These are phyloP conservation scores for Saguinus midas DNA, from an alignment of 2,113 vertebrate species.

Conservation along the genomic window DNA sequence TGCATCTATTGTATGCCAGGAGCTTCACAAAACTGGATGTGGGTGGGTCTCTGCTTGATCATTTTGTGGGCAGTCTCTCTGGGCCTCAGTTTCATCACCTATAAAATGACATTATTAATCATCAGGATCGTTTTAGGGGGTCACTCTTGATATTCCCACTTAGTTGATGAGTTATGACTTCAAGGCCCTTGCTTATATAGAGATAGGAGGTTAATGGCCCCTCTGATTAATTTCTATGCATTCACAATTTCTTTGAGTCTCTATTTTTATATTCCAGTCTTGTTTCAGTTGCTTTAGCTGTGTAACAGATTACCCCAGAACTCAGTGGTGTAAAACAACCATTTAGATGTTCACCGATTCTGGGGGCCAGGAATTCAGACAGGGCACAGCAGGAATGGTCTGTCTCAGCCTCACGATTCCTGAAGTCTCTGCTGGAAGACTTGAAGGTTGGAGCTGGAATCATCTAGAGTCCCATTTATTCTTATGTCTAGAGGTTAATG, in stretches of 20 bases:
- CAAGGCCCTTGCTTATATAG: background rate
- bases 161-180: background rate
- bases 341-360: background rate
- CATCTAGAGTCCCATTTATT: background rate
- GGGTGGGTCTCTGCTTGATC: background rate
- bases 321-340: background rate
- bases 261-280: background rate
- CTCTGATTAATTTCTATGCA: background rate
- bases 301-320: background rate
- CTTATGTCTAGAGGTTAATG: background rate
- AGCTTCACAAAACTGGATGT: background rate
- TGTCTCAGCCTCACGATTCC: background rate
- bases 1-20: rapidly evolving
- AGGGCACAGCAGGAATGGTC: background rate
- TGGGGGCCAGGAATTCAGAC: background rate
- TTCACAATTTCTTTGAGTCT: background rate
- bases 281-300: background rate
- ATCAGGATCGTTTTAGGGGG: background rate
- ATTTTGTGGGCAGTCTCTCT: background rate
- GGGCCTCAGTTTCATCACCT: background rate
- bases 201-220: background rate
- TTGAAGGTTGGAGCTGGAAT: background rate
- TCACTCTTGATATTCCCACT: too few relatives aligned
- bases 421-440: background rate
- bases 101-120: background rate